These are phyloP conservation scores for Paraplagusia blochii DNA, from an alignment of 2,113 vertebrate genomes.

Conservation along the genomic window DNA sequence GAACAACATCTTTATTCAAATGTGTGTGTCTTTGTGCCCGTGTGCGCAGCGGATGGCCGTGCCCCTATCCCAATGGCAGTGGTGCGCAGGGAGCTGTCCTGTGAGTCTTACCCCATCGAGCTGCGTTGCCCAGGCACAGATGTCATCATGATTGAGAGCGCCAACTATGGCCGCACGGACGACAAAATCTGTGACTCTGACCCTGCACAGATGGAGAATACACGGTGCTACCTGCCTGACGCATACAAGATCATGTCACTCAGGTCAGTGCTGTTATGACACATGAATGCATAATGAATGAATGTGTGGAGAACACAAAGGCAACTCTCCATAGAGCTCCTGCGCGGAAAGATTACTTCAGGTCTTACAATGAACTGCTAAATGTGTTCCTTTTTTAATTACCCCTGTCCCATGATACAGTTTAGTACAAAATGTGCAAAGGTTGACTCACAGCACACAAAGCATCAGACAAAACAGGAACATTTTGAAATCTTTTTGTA, in stretches of 20 bases:
- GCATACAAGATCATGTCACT: constrained; percentile 99
- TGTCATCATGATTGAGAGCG: constrained; percentile 99
- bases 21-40: constrained; percentile 18
- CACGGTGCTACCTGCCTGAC: constrained; percentile 96
- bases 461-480: constrained; percentile 6
- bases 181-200: constrained; percentile 99
- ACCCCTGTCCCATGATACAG: constrained; percentile 5
- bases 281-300: neutral
- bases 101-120: constrained; percentile 98
- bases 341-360: neutral
- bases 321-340: neutral
- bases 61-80: constrained; percentile 97
- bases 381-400: constrained; percentile 28
- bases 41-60: constrained; percentile 84
- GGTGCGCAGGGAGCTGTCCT: constrained; percentile 95
- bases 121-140: constrained; percentile 97
- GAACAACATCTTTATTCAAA: neutral
- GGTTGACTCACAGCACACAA: constrained; percentile 5
- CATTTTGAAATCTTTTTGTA: neutral
- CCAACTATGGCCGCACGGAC: constrained; percentile 97
- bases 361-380: neutral
- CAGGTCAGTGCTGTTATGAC: constrained; percentile 70
- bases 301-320: neutral
- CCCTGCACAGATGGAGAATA: constrained; percentile 99
- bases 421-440: constrained; percentile 10